phyloP scores from a whole-genome alignment of 2,888 invertebrate species.

The Antheraea yamamai region DNA sequence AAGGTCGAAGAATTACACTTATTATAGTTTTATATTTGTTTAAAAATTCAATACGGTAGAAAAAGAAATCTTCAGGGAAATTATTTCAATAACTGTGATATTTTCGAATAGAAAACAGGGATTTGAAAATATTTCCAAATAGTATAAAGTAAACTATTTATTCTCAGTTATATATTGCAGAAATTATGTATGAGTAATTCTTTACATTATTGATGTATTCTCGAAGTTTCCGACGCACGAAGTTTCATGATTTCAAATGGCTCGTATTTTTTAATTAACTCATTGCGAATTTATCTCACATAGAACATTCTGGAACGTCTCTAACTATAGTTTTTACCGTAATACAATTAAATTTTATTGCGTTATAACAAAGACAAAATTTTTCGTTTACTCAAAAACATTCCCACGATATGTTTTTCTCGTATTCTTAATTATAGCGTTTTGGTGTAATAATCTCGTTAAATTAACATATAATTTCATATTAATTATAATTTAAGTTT shows the following conservation, averaged over 20 bases:
- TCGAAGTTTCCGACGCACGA: background rate
- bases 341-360: slow-evolving; percentile 7
- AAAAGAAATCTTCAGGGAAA: background rate
- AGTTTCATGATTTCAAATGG: background rate
- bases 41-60: background rate
- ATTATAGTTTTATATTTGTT: background rate
- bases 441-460: slow-evolving; percentile 76
- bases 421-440: slow-evolving; percentile 53
- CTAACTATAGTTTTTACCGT: slow-evolving; percentile 6
- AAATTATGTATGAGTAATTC: background rate
- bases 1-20: background rate
- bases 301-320: background rate
- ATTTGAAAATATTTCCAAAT: too few species aligned
- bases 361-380: background rate
- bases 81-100: too few species aligned
- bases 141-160: background rate
- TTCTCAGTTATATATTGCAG: background rate
- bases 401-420: slow-evolving; percentile 40
- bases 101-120: background rate
- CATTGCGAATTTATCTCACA: background rate
- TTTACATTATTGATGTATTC: background rate
- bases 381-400: slow-evolving; percentile 20
- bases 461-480: slow-evolving; percentile 36
- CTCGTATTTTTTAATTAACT: background rate
- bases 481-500: slow-evolving; percentile 14